Base-by-base conservation (phyloP, 2,888 invertebrate genomes). In the Cryptus armator region DNA sequence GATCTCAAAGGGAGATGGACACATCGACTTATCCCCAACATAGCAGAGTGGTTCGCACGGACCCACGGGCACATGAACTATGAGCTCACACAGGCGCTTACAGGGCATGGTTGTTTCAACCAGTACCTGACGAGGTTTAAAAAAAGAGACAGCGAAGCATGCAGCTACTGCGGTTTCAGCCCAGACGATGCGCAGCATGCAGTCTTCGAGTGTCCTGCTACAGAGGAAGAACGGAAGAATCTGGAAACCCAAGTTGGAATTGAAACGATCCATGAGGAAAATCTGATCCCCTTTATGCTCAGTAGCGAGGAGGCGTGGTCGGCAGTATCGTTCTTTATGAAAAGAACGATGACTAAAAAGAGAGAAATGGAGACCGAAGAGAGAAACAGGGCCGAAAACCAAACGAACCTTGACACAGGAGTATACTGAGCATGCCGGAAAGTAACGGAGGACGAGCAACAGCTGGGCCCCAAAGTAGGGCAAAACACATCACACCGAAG, bases 91-190 rank as follows among this genome's bases (percentile, higher is more conserved):
- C 88, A 89, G 78, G 78, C 82, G 9, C 86, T 90, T 6, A 62
- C 88, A 0, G 89, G 88, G 4, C 89, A 90, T 53, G 89, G 89
- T 9, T 86, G 86, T 37, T 89, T 90, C 81, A 83, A 86, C 12
- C 48, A 46, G 24, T 84, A 86, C 68, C 85, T 90, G 76, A 16
- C 85, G 59, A 24, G 79, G 16, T 82, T 86, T 12, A 83, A 82
- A 10, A 81, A 75, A 48, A 81, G 62, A 77, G 90, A 89, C 76
- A 92, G 87, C 90, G 89, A 87, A 88, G 84, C 86, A 87, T 88
- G 88, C 83, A 81, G 84, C 83, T 87, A 83, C 84, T 88, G 86
- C 59, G 74, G 68, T 3, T 43, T 74, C 32, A 24, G 12, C 44
- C 68, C 76, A 19, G 75, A 83, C 44, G 67, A 80, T 32, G 80